These are phyloP conservation scores for Philopotamus ludificatus DNA, from an alignment of 1,140 invertebrate genomes.

Conservation along the genomic window DNA sequence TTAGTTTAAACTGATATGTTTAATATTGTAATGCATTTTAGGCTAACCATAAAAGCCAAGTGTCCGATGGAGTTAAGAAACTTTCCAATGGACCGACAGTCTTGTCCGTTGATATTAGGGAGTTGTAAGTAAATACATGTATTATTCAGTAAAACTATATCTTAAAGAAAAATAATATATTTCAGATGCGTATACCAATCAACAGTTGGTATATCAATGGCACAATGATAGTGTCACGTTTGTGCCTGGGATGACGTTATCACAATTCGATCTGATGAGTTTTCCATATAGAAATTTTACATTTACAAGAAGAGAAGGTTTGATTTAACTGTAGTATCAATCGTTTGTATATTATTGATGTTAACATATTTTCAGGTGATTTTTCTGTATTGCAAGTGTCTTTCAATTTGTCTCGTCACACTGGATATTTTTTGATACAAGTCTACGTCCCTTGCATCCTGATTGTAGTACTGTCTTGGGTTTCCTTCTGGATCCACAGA, in stretches of 20 bases:
- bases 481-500: constrained; percentile 95
- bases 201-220: constrained; percentile 90
- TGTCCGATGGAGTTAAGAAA: constrained; percentile 96
- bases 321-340: neutral
- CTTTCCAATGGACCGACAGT: constrained; percentile 96
- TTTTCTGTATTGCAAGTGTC: constrained; percentile 90
- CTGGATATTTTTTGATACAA: constrained; percentile 92
- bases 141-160: neutral
- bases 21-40: too few relatives aligned
- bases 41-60: constrained; percentile 94
- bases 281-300: constrained; percentile 80
- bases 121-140: constrained; percentile 77
- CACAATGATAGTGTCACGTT: constrained; percentile 82
- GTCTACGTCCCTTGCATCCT: constrained; percentile 93
- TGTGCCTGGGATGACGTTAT: constrained; percentile 84
- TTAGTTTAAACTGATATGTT: too few relatives aligned
- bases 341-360: neutral
- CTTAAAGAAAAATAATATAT: too few relatives aligned
- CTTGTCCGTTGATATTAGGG: constrained; percentile 88
- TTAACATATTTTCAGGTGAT: constrained; percentile 59
- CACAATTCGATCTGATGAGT: constrained; percentile 88
- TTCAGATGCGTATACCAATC: constrained; percentile 86
- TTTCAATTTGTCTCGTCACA: constrained; percentile 87
- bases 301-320: constrained; percentile 73
- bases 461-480: constrained; percentile 93